Percentiles rank a stretch among this genome's conserved stretches.
phyloP scores from a whole-genome alignment of 2,888 invertebrate genomes.

The Eretmocerus hayati region DNA sequence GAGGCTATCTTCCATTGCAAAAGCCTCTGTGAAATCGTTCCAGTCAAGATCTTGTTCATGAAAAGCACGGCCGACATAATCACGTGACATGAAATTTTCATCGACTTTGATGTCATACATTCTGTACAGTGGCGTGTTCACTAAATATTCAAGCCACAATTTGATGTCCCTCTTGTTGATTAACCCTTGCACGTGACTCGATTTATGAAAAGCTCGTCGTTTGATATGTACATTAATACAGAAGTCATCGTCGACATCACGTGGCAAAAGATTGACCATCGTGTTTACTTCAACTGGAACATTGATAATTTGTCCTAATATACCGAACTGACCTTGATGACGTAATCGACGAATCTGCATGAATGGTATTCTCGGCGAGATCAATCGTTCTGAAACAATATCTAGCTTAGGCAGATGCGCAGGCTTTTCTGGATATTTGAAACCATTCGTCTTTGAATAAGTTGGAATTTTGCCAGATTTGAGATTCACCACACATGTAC shows the following conservation, averaged over 20 bases:
- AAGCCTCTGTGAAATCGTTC: constrained; percentile 21
- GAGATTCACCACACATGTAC: not conserved
- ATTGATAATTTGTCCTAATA: constrained; percentile 14
- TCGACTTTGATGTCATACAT: constrained; percentile 12
- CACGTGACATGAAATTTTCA: not conserved
- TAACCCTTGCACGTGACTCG: constrained; percentile 27
- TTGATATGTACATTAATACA: constrained; percentile 29
- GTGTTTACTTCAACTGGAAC: constrained; percentile 11
- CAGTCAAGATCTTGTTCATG: not conserved
- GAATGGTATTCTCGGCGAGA: constrained; percentile 13
- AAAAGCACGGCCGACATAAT: too few relatives aligned
- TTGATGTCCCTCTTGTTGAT: constrained; percentile 25
- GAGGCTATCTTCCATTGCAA: constrained; percentile 17
- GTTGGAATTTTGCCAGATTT: not conserved
- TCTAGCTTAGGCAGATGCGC: constrained; percentile 12
- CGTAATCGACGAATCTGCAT: constrained; percentile 10
- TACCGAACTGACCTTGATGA: constrained; percentile 9
- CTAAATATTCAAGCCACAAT: constrained; percentile 26
- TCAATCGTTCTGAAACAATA: constrained; percentile 14
- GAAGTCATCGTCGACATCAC: constrained; percentile 31
- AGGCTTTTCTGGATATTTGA: constrained; percentile 4
- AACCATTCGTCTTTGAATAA: not conserved
- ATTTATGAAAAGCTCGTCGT: constrained; percentile 22
- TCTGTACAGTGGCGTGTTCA: constrained; percentile 21
- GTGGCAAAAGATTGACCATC: constrained; percentile 15